Evolutionary conservation across 2,113 vertebrate genomes (phyloP), one percentile per base, ranked within the genome.

Genomic region (Azemiops feae): DNA sequence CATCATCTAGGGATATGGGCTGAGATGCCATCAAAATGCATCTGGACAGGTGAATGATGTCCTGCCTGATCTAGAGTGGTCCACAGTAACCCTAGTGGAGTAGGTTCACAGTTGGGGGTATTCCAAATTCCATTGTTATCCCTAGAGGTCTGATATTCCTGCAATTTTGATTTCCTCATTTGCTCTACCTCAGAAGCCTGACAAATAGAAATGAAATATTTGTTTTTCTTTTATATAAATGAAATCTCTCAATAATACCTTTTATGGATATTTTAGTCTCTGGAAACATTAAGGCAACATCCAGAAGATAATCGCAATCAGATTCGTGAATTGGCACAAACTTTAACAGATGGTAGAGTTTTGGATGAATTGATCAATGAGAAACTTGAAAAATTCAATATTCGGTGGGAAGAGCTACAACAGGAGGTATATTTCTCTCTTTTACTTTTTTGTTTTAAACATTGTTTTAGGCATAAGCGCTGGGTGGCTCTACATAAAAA

Each of bases 271-370:
- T 97, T 97, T 93, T 95, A 99, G 99, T 98, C 98, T 94, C 97
- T 99, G 45, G 98, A 99, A 89, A 97, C 94, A 93, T 96, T 99
- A 92, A 96, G 99, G 98, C 98, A 97, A 58, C 99, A 99, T 97
- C 99, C 99, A 54, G 99, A 99, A 94, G 98, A 99, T 95, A 99
- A 99, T 96, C 98, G 99, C 25, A 99, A 98, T 97, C 99, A 99
- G 96, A 99, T 99, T 93, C 98, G 98, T 53, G 98, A 99, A 91
- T 95, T 99, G 97, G 98, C 99, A 90, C 99, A 99, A 97, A 99
- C 99, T 3, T 97, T 99, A 96, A 99, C 98, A 96, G 99, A 99
- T 94, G 99, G 99, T 14, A 98, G 99, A n/a, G 98, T 99, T 88
- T 98, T 99, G 97, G 99, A 99, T 95, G 99, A 99, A 86, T 92